Conservation (phyloP, 92 coral and sea anemone genomes). For the Porites divaricata region DNA sequence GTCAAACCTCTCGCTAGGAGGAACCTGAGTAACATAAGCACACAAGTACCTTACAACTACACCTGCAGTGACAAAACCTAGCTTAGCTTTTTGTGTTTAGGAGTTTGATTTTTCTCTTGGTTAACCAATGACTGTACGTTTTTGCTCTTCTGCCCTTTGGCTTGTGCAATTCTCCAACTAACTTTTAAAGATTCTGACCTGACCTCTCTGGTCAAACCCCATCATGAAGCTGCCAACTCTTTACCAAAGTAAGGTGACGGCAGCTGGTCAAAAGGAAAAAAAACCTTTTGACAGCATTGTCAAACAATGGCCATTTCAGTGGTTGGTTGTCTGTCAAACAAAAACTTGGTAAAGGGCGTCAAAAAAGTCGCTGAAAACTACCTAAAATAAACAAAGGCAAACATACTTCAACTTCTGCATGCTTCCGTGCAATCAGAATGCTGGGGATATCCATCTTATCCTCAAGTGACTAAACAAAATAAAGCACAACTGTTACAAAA, state of each 20-base stretch:
- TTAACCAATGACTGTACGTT: too few relatives aligned
- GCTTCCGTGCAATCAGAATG: slow-evolving; percentile 88
- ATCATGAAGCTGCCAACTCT: too few relatives aligned
- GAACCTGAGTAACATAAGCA: slow-evolving; percentile 15
- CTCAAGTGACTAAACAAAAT: slow-evolving; percentile 69
- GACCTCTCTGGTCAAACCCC: too few relatives aligned
- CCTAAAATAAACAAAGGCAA: background rate
- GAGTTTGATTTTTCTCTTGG: too few relatives aligned
- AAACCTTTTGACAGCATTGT: too few relatives aligned
- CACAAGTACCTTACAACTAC: background rate
- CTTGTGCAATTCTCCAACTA: too few relatives aligned
- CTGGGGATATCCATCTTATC: slow-evolving; percentile 91
- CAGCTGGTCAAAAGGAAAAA: too few relatives aligned
- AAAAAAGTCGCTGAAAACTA: background rate
- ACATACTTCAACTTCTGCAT: slow-evolving; percentile 90
- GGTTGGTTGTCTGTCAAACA: too few relatives aligned
- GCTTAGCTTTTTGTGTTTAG: background rate
- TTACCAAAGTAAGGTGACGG: too few relatives aligned
- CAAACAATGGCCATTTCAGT: too few relatives aligned
- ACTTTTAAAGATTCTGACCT: too few relatives aligned
- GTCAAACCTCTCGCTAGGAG: slow-evolving; percentile 26
- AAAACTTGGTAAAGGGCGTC: background rate
- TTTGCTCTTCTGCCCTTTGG: too few relatives aligned
- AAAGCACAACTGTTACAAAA: background rate
- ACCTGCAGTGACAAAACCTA: background rate